Percentiles rank a stretch among this genome's conserved stretches.
These are phyloP conservation scores for Gadopsis bispinosus DNA, from an alignment of 2,797 vertebrate species.

Conservation along the genomic window DNA sequence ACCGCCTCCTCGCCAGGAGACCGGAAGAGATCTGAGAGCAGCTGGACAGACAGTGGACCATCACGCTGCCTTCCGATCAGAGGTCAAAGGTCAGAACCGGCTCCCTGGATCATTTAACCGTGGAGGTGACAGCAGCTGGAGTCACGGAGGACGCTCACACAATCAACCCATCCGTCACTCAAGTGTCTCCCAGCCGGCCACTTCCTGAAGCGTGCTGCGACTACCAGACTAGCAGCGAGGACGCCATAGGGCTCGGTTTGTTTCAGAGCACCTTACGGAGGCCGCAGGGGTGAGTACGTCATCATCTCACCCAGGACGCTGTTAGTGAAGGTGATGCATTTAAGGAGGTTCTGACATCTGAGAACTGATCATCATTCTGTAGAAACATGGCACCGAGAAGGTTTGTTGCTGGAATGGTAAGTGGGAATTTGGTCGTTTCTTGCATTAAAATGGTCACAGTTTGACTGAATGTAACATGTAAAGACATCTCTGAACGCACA, in stretches of 20 bases:
- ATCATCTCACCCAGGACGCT: neutral
- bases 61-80: neutral
- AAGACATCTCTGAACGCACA: neutral
- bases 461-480: neutral
- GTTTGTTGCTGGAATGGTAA: no score
- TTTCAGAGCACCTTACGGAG: no score
- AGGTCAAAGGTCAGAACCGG: constrained; percentile 12
- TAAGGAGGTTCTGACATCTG: neutral
- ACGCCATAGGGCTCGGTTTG: no score
- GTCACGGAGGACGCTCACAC: no score
- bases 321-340: neutral
- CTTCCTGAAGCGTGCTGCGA: no score
- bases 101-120: neutral
- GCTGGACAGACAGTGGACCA: neutral
- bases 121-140: neutral
- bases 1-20: neutral
- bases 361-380: neutral
- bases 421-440: neutral
- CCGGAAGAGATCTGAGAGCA: constrained; percentile 1
- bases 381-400: neutral
- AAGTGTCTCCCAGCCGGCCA: no score
- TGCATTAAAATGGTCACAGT: neutral
- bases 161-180: no score
- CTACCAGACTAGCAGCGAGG: no score
- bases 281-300: no score